Base-by-base conservation (phyloP, 2,797 vertebrate species). In the Hippocampus kuda region DNA sequence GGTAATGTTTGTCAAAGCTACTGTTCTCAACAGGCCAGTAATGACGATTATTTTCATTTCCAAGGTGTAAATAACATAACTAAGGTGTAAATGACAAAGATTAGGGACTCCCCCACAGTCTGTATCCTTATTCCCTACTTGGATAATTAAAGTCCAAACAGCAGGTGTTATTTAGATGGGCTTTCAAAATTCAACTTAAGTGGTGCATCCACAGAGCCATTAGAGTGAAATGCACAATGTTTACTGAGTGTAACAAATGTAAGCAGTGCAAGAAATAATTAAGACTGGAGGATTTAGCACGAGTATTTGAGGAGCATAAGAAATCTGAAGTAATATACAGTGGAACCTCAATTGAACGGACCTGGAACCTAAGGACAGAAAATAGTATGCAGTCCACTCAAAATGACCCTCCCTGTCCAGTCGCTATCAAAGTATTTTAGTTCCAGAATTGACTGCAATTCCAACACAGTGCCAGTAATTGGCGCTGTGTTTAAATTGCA, bases 131-230 rank as follows among this genome's bases (percentile, higher is more conserved):
- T 83, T 80, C 77, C 79, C 78, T 66, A 72, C 77, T 72, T 76
- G 74, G 74, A 79, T 86, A 84, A 88, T 85, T 81, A 81, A 84
- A 83, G 77, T 80, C 76, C 66, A 38, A 70, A 61, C 79, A 77
- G 77, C 71, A 80, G 79, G 82, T 82, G 79, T 72, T 79, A 63
- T 69, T 81, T 76, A 74, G 70, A 75, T 22, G 7, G 71, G 77
- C 79, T 77, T 68, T 77, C 76, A 77, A 61, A 72, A 65, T 81
- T 10, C 63, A 61, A 57, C 76, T 70, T 81, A 71, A 70, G 60
- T 69, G 70, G 72, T 64, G 54, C 60, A 63, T 72, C 71, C 49
- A 64, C 56, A 34, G 53, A 75, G 64, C 68, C 54, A 20, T 66
- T 22, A 68, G 26, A 68, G 38, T 15, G 68, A 56, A 78, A 68